phyloP scores from a whole-genome alignment of 2,113 vertebrate species.

The Electrona antarctica region DNA sequence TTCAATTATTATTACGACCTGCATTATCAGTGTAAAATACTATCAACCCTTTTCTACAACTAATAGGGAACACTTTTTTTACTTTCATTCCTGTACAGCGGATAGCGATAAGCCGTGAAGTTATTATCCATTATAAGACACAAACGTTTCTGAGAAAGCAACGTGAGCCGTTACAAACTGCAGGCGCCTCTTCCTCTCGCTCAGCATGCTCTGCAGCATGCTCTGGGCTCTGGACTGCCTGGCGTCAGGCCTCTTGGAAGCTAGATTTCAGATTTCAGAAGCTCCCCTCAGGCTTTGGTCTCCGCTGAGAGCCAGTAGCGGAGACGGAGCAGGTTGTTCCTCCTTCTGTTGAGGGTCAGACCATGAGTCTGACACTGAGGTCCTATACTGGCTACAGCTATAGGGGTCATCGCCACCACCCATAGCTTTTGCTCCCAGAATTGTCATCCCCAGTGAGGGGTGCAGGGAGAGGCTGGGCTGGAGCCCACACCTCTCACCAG shows the following conservation, averaged over 20 bases:
- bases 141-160: no score
- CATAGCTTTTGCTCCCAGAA: background rate
- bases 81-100: no score
- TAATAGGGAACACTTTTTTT: no score
- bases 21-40: no score
- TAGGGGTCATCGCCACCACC: background rate
- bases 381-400: conserved; percentile 27
- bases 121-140: no score
- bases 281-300: conserved; percentile 13
- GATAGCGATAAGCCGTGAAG: no score
- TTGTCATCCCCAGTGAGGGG: conserved; percentile 8
- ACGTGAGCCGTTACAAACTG: no score
- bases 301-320: conserved; percentile 32
- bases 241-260: background rate
- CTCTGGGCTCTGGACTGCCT: conserved; percentile 26
- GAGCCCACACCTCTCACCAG: no score
- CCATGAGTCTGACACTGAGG: conserved; percentile 27
- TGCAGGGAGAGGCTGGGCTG: no score
- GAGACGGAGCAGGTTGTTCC: conserved; percentile 30
- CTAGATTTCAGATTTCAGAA: background rate
- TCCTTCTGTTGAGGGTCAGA: background rate
- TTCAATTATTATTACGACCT: no score
- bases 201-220: conserved; percentile 25
- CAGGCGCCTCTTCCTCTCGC: background rate
- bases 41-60: no score